Evolutionary conservation across 2,113 vertebrate species (phyloP).

Genomic region (Odocoileus hemionus): DNA sequence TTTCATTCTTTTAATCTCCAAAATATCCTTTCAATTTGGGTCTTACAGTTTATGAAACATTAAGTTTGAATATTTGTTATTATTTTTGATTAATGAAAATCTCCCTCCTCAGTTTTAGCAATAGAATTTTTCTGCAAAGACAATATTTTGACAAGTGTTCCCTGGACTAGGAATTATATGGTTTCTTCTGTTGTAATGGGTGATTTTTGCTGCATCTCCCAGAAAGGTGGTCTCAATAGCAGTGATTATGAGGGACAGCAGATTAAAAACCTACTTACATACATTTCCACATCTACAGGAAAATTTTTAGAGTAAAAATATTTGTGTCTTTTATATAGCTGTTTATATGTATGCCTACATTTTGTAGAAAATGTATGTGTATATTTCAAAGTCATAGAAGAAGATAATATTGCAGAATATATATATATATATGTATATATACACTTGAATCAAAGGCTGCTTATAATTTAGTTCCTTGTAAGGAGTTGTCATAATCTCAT

Average conservation of each 20-base stretch:
- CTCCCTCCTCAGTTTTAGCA: background rate
- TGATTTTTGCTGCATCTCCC: background rate
- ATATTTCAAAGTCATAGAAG: background rate
- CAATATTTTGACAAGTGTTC: background rate
- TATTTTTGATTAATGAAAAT: background rate
- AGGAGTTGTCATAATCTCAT: background rate
- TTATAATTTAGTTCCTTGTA: conserved; percentile 19
- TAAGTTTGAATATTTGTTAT: background rate
- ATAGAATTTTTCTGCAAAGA: background rate
- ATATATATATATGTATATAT: background rate
- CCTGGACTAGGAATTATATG: background rate
- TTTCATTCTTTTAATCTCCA: background rate
- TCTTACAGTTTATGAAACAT: background rate
- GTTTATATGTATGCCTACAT: background rate
- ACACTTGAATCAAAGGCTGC: background rate
- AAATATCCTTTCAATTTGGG: background rate
- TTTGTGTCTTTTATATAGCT: background rate
- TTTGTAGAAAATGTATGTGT: background rate
- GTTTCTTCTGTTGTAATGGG: background rate
- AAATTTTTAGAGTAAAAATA: background rate
- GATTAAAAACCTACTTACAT: background rate
- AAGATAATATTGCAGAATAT: background rate
- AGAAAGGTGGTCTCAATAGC: background rate
- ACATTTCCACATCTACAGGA: background rate
- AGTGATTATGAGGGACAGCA: background rate